A percentile compares a stretch with the other conserved stretches of the same genome.
phyloP scores from a whole-genome alignment of 2,113 vertebrate species.

The Beaufortia kweichowensis region DNA sequence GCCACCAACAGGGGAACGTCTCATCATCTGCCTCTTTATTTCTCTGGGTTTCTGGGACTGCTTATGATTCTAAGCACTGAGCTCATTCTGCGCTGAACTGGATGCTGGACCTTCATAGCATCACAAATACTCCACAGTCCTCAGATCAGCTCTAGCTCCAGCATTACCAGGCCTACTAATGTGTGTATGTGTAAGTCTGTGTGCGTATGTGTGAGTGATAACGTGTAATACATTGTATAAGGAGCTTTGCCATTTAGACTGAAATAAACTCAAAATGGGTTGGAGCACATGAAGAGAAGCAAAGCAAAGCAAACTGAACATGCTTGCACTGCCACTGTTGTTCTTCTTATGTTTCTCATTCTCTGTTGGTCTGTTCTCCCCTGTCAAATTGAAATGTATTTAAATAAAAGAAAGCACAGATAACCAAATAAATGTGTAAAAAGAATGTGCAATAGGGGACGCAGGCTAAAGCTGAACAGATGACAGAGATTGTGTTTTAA shows the following conservation, averaged over 20 bases:
- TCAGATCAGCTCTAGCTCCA: constrained; percentile 73
- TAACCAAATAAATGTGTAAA: constrained; percentile 45
- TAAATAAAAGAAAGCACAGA: constrained; percentile 22
- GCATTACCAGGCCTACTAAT: constrained; percentile 71
- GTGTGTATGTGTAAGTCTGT: constrained; percentile 61
- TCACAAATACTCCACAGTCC: constrained; percentile 58
- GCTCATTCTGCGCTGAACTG: constrained; percentile 82
- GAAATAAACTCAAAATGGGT: constrained; percentile 60
- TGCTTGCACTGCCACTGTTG: constrained; percentile 75
- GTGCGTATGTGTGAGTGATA: constrained; percentile 46
- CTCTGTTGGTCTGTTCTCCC: constrained; percentile 47
- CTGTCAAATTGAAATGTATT: constrained; percentile 13
- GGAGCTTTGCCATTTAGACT: constrained; percentile 71
- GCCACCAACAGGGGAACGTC: constrained; percentile 75
- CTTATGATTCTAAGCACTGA: constrained; percentile 73
- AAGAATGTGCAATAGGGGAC: not conserved
- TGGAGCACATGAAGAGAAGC: constrained; percentile 33
- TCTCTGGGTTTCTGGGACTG: constrained; percentile 73
- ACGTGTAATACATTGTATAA: constrained; percentile 66
- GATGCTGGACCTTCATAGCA: constrained; percentile 71
- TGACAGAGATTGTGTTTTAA: not conserved
- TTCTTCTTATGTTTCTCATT: constrained; percentile 57
- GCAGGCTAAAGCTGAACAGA: not conserved
- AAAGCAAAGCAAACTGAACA: constrained; percentile 53
- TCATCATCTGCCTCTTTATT: constrained; percentile 60